Base-by-base conservation (phyloP, 1,140 invertebrate genomes). In the Calephelis nemesis region DNA sequence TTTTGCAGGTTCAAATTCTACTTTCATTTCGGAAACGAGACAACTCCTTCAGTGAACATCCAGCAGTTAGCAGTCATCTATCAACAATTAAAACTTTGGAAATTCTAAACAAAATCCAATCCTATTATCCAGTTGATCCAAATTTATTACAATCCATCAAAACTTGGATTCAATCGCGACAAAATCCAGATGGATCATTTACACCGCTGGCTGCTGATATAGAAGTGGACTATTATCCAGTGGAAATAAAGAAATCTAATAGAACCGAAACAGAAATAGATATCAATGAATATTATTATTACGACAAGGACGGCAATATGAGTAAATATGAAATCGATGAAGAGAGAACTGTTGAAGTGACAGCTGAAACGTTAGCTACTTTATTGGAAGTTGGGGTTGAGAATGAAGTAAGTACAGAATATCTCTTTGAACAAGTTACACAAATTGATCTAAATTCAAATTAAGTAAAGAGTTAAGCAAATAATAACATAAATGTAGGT, bases 41-140 rank as follows among this genome's bases (percentile, higher is more conserved):
- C 71, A 93, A 93, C 67, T 94, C 94, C 0, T 95, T 95, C 72
- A 94, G 94, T 69, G 94, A 94, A 62, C 94, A 95, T 74, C 93
- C 92, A 63, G 92, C 92, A 70, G 88, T 94, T 70, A 92, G 89
- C 40, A 94, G 93, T 76, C 93, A 93, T 64, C 85, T 92, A 68
- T 92, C 92, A 0, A 94, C 94, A 0, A 90, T 94, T 4, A 90
- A 92, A 65, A 93, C 93, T 11, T 76, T 95, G 30, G 93, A 94
- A 81, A 92, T 93, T 10, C 78, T 95, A 15, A 91, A 91, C 7
- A 93, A 93, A 82, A 92, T 93, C 19, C 94, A 94, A 74, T 90
- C 90, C 0, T 93, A 93, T 74, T 92, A 94, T 49, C 92, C 92
- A 15, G 81, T 95, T 0, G 94, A 95, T 76, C 93, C 94, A 5